Evolutionary conservation across 2,113 vertebrate genomes (phyloP), one percentile per base, ranked within the genome.

Genomic region (Puffinus mauretanicus): DNA sequence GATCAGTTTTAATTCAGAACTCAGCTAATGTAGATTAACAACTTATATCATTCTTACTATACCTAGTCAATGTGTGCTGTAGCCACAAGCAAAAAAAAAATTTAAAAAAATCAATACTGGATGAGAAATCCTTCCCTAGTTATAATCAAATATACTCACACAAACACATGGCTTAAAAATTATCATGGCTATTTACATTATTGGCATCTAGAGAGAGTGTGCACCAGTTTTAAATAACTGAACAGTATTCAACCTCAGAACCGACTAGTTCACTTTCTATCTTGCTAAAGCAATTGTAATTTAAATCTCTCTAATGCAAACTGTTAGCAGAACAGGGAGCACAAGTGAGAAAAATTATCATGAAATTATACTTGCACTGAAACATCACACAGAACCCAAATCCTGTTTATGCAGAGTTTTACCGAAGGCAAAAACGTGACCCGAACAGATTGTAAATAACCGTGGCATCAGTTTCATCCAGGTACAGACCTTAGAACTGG

Each of bases 251-350:
- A 91, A 44, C 36, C 65, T 87, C 57, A 76, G 70, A 92, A 84
- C 27, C 1, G 1, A 61, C 47, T 19, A 66, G 40, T 42, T 93
- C 49, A 75, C n/a, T 42, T 83, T 77, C 36, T 38, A 18, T 51
- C 81, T 93, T 82, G 52, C 57, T 72, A 84, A 76, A 65, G 46
- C 27, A 91, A 87, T 19, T 57, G 10, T 30, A 81, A 82, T 76
- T 91, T 84, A 82, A 89, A 85, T 91, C 49, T 75, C 65, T 72
- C 16, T 79, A 89, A 93, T 10, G 49, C 34, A 85, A 96, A 87
- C 40, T 38, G 49, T 58, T 79, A 82, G 77, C 61, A 89, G 70
- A 92, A 91, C 26, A 82, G 38, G 36, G n/a, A 92, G 24, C 19
- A 84, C 38, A n/a, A 58, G 21, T n/a, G 36, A 81, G 61, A 76